These are phyloP conservation scores for Idaea dimidiata DNA, from an alignment of 2,888 invertebrate species.

Conservation along the genomic window DNA sequence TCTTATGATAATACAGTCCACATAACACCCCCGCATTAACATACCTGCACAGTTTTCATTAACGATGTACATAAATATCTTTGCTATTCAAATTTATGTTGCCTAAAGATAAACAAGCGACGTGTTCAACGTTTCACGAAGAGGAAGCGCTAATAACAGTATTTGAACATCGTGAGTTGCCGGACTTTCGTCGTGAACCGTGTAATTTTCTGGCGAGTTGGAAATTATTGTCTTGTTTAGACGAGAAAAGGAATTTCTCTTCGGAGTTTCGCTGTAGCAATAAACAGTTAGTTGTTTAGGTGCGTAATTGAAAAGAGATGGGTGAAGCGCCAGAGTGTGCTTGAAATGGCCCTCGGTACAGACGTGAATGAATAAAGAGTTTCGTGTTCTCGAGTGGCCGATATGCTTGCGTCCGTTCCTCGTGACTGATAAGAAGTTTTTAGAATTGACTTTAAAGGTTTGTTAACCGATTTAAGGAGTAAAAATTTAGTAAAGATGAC, in stretches of 20 bases:
- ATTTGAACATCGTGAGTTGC: slow-evolving; percentile 39
- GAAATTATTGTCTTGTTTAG: slow-evolving; percentile 52
- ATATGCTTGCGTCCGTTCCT: slow-evolving; percentile 35
- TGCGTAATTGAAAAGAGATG: slow-evolving; percentile 50
- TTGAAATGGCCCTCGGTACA: slow-evolving; percentile 47
- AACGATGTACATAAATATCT: slow-evolving; percentile 45
- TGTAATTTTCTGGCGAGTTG: slow-evolving; percentile 59
- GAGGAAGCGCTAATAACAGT: slow-evolving; percentile 53
- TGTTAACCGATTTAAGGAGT: background rate
- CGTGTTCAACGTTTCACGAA: slow-evolving; percentile 34
- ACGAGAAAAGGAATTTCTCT: slow-evolving; percentile 53
- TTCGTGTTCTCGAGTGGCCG: slow-evolving; percentile 42
- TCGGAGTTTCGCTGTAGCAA: slow-evolving; percentile 52
- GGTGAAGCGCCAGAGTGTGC: slow-evolving; percentile 50
- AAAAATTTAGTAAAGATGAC: background rate
- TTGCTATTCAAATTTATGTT: slow-evolving; percentile 40
- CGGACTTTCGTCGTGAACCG: slow-evolving; percentile 43
- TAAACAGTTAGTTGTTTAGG: slow-evolving; percentile 68
- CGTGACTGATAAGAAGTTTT: background rate
- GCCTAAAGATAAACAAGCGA: slow-evolving; percentile 29
- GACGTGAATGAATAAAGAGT: slow-evolving; percentile 55
- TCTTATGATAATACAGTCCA: slow-evolving; percentile 32
- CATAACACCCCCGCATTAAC: slow-evolving; percentile 46
- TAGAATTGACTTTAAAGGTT: background rate
- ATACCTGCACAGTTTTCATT: slow-evolving; percentile 51